phyloP scores from a whole-genome alignment of 2,888 invertebrate genomes.

The Cantharis rufa region DNA sequence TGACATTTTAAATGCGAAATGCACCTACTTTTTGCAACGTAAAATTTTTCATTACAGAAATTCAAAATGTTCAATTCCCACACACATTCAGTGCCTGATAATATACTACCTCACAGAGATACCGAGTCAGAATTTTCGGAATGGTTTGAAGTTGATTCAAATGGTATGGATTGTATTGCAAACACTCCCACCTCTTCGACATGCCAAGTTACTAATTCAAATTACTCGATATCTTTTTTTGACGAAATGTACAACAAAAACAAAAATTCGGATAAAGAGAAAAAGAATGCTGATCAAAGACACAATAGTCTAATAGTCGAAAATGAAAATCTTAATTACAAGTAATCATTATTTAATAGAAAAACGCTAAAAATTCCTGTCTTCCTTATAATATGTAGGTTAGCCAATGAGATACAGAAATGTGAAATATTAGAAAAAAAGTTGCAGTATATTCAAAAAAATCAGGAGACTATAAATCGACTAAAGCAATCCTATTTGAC shows the following conservation, averaged over 20 bases:
- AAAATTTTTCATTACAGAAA: not conserved
- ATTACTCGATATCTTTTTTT: conserved; percentile 11
- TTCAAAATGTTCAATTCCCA: conserved; percentile 11
- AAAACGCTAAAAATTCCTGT: not conserved
- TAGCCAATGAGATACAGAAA: conserved; percentile 40
- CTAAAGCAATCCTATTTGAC: conserved; percentile 47
- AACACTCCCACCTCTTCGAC: conserved; percentile 15
- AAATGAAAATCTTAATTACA: conserved; percentile 38
- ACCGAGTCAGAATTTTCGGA: conserved; percentile 13
- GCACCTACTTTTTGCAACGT: not conserved
- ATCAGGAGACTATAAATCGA: conserved; percentile 47
- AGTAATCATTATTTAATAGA: conserved; percentile 28
- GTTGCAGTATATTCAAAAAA: conserved; percentile 47
- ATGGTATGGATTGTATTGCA: conserved; percentile 21
- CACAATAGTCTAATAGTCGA: conserved; percentile 39
- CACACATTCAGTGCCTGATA: conserved; percentile 8
- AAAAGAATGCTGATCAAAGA: conserved; percentile 37
- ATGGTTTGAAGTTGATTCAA: conserved; percentile 26
- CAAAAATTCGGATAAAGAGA: conserved; percentile 37
- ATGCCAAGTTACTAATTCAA: conserved; percentile 9
- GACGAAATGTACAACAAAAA: conserved; percentile 34
- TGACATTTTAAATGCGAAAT: not conserved
- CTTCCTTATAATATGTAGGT: conserved; percentile 32
- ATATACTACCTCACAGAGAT: conserved; percentile 19
- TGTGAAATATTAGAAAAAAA: conserved; percentile 44